Conservation (phyloP, 1,140 invertebrate species). For the Dufourea novaeangliae region DNA sequence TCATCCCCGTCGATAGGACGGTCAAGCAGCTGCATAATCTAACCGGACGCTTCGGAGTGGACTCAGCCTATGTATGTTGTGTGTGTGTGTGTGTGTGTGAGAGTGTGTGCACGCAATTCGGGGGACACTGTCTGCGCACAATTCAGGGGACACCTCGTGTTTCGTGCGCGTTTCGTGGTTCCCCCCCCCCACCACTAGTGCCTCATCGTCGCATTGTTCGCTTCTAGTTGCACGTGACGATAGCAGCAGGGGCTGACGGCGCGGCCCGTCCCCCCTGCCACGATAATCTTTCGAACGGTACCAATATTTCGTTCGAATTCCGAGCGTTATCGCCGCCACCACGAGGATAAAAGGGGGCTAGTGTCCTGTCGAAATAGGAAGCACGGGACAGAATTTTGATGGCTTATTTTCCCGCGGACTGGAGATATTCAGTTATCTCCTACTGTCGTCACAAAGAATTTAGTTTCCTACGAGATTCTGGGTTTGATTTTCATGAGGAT, state of each 20-base stretch:
- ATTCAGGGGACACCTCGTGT: slow-evolving; percentile 6
- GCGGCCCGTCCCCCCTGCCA: not conserved
- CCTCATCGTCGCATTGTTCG: slow-evolving; percentile 7
- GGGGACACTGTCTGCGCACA: slow-evolving; percentile 4
- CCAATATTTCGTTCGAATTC: slow-evolving; percentile 32
- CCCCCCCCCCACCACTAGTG: not conserved
- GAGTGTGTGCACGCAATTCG: not conserved
- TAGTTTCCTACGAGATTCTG: no score
- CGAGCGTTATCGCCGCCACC: not conserved
- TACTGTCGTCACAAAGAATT: not conserved
- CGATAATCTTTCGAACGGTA: slow-evolving; percentile 27
- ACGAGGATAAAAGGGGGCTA: not conserved
- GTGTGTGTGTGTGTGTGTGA: no score
- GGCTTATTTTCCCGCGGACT: not conserved
- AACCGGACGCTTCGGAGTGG: slow-evolving; percentile 26
- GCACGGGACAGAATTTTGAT: not conserved
- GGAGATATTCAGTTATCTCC: not conserved
- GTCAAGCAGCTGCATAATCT: slow-evolving; percentile 50
- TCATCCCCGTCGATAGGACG: slow-evolving; percentile 35
- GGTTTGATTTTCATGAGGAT: no score
- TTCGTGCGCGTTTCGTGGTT: slow-evolving; percentile 43
- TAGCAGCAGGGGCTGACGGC: no score
- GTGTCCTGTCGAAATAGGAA: not conserved
- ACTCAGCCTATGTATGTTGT: no score
- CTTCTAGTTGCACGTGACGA: slow-evolving; percentile 17